Evolutionary conservation across 2,113 vertebrate species (phyloP).

Genomic region (Solenodon paradoxus): DNA sequence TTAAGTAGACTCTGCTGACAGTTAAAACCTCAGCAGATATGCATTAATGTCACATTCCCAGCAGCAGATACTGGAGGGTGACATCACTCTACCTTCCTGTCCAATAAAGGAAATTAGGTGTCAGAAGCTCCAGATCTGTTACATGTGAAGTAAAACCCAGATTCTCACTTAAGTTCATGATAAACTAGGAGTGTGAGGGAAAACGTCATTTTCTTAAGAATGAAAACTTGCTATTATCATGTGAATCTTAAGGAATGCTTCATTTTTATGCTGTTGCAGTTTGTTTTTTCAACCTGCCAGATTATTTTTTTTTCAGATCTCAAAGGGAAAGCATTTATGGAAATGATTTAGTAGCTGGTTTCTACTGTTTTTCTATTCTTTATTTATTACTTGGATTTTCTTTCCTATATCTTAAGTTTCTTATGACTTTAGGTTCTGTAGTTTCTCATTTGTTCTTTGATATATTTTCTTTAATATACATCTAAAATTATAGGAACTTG

Average conservation of each 20-base stretch:
- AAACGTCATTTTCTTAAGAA: background rate
- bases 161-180: background rate
- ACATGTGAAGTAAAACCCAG: background rate
- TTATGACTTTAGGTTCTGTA: background rate
- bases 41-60: background rate
- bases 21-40: background rate
- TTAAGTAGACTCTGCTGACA: background rate
- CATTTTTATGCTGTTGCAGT: background rate
- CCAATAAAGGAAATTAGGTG: too few relatives aligned
- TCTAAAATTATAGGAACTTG: background rate
- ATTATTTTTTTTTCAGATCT: background rate
- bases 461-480: background rate
- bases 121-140: background rate
- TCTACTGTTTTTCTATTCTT: background rate
- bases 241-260: constrained; percentile 24
- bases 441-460: background rate
- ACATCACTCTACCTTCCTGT: rapidly evolving
- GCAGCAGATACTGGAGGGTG: background rate
- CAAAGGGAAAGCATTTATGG: background rate
- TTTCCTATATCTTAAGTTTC: background rate
- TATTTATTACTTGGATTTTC: background rate
- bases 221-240: background rate
- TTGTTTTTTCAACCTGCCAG: background rate
- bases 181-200: background rate
- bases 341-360: background rate